Evolutionary conservation across 2,797 vertebrate species (phyloP).

Genomic region (Serranus cabrilla): DNA sequence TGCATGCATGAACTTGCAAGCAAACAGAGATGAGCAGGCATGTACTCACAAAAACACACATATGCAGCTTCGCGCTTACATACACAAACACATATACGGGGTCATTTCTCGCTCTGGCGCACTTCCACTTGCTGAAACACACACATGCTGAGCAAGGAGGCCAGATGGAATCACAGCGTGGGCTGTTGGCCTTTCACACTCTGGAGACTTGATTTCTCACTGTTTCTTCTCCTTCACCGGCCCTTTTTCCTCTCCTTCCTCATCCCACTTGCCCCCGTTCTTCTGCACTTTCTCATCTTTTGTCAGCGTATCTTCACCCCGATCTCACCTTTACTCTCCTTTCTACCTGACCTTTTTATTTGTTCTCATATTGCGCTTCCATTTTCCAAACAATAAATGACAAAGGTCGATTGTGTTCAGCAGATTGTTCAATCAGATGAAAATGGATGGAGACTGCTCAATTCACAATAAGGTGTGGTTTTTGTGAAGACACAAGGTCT

Average conservation of each 20-base stretch:
- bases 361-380: conserved; percentile 18
- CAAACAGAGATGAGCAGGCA: conserved; percentile 16
- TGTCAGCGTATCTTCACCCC: background rate
- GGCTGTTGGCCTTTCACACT: conserved; percentile 83
- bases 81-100: conserved; percentile 55
- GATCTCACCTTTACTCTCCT: conserved; percentile 10
- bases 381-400: conserved; percentile 25
- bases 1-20: conserved; percentile 5
- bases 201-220: conserved; percentile 69
- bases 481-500: conserved; percentile 15
- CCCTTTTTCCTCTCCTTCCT: conserved; percentile 41
- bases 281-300: conserved; percentile 12
- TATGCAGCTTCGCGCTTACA: conserved; percentile 29
- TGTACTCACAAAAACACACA: conserved; percentile 49
- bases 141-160: conserved; percentile 63
- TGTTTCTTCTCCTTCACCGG: conserved; percentile 62
- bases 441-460: background rate
- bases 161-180: conserved; percentile 85
- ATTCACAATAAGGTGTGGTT: background rate
- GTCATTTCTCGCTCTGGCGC: conserved; percentile 60
- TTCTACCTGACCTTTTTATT: conserved; percentile 37
- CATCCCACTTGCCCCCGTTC: conserved; percentile 32
- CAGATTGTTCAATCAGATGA: background rate
- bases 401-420: conserved; percentile 22
- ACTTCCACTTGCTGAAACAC: conserved; percentile 42